These are phyloP conservation scores for Uria aalge DNA, from an alignment of 2,113 vertebrate species.

Conservation along the genomic window DNA sequence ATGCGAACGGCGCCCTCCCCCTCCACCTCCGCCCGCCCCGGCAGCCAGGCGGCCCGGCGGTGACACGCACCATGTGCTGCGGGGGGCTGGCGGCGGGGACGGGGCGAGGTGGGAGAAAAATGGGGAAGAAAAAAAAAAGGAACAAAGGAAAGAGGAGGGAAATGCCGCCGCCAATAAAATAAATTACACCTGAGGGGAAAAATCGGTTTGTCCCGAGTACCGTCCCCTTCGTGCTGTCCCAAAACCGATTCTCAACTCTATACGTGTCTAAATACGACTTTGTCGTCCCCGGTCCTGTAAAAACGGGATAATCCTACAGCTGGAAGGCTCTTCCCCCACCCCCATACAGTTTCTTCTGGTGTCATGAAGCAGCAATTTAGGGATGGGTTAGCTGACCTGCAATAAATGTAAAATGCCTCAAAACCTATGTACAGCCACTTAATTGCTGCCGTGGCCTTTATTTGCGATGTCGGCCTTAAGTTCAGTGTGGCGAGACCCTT, in stretches of 20 bases:
- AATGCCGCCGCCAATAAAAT: background rate
- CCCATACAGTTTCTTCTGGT: background rate
- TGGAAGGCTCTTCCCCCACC: background rate
- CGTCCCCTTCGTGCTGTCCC: background rate
- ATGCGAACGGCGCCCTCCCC: constrained; percentile 49
- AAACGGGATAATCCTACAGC: background rate
- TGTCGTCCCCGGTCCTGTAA: background rate
- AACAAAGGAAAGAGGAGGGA: constrained; percentile 16
- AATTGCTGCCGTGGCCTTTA: background rate
- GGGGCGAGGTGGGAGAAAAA: background rate
- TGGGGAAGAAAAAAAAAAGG: background rate
- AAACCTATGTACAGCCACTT: background rate
- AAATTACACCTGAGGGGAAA: background rate
- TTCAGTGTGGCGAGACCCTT: background rate
- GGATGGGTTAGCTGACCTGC: background rate
- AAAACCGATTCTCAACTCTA: background rate
- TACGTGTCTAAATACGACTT: accelerated
- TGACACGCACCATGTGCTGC: constrained; percentile 53
- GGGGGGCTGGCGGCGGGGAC: constrained; percentile 49
- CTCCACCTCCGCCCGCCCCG: background rate
- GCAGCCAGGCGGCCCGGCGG: background rate
- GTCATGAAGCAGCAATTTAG: background rate
- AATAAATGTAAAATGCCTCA: background rate
- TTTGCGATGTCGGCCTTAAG: accelerated
- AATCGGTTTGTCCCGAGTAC: background rate